Evolutionary conservation across 2,113 vertebrate species (phyloP), one percentile per base, ranked within the genome.

Genomic region (Pampusana beccarii): DNA sequence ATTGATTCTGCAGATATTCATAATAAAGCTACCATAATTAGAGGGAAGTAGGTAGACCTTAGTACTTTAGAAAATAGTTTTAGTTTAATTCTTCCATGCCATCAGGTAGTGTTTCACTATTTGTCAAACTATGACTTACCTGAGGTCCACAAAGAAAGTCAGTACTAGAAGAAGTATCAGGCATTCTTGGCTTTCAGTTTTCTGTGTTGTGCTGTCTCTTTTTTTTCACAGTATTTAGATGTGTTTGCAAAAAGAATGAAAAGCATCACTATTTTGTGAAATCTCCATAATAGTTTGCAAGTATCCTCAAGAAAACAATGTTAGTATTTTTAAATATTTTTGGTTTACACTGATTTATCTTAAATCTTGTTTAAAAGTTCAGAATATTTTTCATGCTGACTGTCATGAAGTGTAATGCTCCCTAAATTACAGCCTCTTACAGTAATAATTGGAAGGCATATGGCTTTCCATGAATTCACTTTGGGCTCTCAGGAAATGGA

Each of bases 1-100:
- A 94, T 88, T 90, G 74, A 88, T 90, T 86, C 71, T 90, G 50
- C 38, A 90, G 80, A 51, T 82, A 95, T 73, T 93, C 16, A 34
- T 92, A 88, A 83, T 70, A 92, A 86, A 82, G 40, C 13, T 80
- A 23, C 25, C 66, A 13, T 86, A 90, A 95, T 83, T 80, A 88
- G 6, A 91, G 54, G 77, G 79, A 91, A 72, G 58, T 12, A 88
- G 42, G 21, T 51, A 90, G 82, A 74, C 24, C 10, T 56, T 20
- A 34, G 46, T 38, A 64, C 14, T 60, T 73, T 1, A 2, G 48
- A 33, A 86, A 67, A 78, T 73, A 8, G 62, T 74, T 88, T 80
- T 51, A 73, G 19, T 80, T 85, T 83, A 80, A 66, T 93, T 88
- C 42, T 78, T 88, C 13, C 10, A 16, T 46, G 9, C 7, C 51